Evolutionary conservation across 2,113 vertebrate genomes (phyloP), one percentile per base, ranked within the genome.

Genomic region (Genyomyrus donnyi): DNA sequence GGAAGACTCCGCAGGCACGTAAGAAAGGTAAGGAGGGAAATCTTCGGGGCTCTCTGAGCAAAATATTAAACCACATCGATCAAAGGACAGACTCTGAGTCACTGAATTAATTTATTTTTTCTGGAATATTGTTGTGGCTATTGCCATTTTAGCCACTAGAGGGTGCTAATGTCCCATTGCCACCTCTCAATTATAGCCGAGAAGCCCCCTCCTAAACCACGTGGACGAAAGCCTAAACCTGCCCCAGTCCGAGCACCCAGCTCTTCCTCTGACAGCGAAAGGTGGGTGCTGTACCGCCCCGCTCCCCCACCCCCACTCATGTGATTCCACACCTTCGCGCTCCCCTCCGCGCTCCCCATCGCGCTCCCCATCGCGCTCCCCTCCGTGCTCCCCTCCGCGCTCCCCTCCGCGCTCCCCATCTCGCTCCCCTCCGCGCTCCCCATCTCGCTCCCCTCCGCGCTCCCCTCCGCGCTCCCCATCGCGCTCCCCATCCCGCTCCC

Each of bases 201-300:
- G 88, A 99, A 98, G 89, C 95, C 97, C 0, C 95, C 96, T 49
- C 96, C 97, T 15, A 99, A 99, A 87, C 96, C 98, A 49, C 97
- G 97, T 0, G 97, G 95, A 74, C 95, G 97, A 85, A 98, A 98
- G 89, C 94, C 97, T 0, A 98, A 98, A 94, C 91, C 95, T 0
- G 95, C 97, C 58, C 96, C 96, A 0, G 96, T 95, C 21, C 97
- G 96, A 2, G 95, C 94, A 86, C 91, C 95, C 45, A 91, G 95
- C 10, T 96, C 96, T 0, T 96, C 96, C 91, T 98, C 97, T 7
- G 97, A 97, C 95, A 99, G 98, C 0, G 97, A 98, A 94, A 99
- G 98, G 98, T 99, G 77, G 94, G 92, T 35, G 8, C 83, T 1
- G 5, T 31, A 0, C n/a, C 3, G 5, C 48, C 7, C 13, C 7